Evolutionary conservation across 2,797 vertebrate species (phyloP).

Genomic region (Gobionotothen gibberifrons): DNA sequence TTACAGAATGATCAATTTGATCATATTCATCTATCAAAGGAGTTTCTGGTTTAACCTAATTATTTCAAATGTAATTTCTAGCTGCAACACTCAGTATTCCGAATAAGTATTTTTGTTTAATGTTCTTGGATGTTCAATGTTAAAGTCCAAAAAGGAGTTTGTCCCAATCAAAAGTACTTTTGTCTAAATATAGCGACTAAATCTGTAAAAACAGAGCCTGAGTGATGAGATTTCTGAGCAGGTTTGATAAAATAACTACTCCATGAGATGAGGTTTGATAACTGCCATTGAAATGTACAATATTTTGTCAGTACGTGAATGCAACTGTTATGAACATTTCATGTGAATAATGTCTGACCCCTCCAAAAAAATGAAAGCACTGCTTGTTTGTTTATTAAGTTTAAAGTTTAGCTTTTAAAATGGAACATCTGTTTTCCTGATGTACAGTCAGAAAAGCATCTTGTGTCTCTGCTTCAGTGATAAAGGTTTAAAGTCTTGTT

Average conservation of each 20-base stretch:
- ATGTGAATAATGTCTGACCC: neutral
- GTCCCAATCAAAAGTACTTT: neutral
- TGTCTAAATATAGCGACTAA: neutral
- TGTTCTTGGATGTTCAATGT: neutral
- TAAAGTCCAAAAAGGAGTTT: neutral
- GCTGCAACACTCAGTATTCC: neutral
- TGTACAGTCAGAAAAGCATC: neutral
- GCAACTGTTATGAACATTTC: neutral
- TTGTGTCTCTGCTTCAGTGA: neutral
- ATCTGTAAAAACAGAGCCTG: neutral
- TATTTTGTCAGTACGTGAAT: neutral
- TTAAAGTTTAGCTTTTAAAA: neutral
- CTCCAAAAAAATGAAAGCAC: neutral
- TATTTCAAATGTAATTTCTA: neutral
- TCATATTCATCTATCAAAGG: neutral
- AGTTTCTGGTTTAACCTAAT: neutral
- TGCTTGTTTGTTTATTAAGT: neutral
- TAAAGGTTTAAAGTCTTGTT: neutral
- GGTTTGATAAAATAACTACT: neutral
- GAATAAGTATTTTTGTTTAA: neutral
- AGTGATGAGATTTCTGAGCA: neutral
- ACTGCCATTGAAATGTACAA: neutral
- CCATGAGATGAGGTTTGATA: neutral
- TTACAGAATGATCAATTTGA: neutral
- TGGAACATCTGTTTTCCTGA: neutral